Evolutionary conservation across 1,140 invertebrate genomes (phyloP), one percentile per base, ranked within the genome.

Genomic region (Lepidurus apus): DNA sequence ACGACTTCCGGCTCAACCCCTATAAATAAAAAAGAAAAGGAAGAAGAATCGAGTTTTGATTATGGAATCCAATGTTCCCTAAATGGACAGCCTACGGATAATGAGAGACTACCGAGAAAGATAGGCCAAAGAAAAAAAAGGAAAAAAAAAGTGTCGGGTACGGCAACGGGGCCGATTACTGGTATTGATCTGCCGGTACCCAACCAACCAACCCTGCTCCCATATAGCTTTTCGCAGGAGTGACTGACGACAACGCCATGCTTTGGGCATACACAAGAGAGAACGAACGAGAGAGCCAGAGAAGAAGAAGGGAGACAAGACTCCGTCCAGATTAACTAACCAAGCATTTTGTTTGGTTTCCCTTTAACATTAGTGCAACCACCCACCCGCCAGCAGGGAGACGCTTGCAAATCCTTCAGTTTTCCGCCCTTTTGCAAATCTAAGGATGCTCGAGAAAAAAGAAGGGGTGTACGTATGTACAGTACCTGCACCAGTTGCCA

Each of bases 181-280:
- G 13, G 53, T 65, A 65, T 65, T 65, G 53, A 65, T 65, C 53
- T 65, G n/a, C 53, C 53, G 53, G 53, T 65, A 65, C 53, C 34
- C 34, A 34, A 34, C 34, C 34, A 34, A 34, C 34, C 34, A 65
- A 21, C 21, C 17, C 53, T n/a, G 53, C 53, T 65, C 21, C 53
- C 13, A 34, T 34, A 34, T 34, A 34, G 34, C 53, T 65, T 65
- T 21, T 21, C 53, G 17, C n/a, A 11, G 53, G 53, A 65, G 53
- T 65, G 53, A 65, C n/a, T 65, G 53, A 65, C 53, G 53, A 65
- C 53, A 65, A 21, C 53, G 53, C 53, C 53, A 21, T 21, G 8
- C 21, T 65, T 7, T 65, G 53, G 53, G 53, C 53, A 65, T n/a
- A n/a, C 10, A 65, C 53, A 65, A 65, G 53, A 13, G 53, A 34